Evolutionary conservation across 2,113 vertebrate species (phyloP).

Genomic region (Colossoma macropomum): DNA sequence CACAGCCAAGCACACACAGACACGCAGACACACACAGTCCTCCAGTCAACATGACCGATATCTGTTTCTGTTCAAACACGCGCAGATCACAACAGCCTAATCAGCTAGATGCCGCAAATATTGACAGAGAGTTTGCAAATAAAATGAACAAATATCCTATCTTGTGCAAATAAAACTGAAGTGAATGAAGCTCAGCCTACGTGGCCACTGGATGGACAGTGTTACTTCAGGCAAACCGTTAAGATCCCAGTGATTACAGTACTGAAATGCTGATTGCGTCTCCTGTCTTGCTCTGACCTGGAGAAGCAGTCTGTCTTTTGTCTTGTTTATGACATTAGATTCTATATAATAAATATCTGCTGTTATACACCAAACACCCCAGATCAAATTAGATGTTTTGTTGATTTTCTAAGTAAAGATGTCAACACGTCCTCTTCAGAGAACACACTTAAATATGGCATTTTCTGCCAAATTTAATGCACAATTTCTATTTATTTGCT

Average conservation of each 20-base stretch:
- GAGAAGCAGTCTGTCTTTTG: too few relatives aligned
- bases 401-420: too few relatives aligned
- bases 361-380: too few relatives aligned
- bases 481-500: too few relatives aligned
- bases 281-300: too few relatives aligned
- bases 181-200: neutral
- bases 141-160: neutral
- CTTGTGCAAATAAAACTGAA: neutral
- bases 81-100: neutral
- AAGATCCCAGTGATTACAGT: neutral
- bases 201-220: neutral
- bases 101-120: neutral
- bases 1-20: conserved; percentile 9
- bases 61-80: neutral
- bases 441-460: too few relatives aligned
- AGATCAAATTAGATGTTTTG: too few relatives aligned
- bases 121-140: neutral
- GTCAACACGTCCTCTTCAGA: too few relatives aligned
- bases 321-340: too few relatives aligned
- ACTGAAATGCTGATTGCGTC: neutral
- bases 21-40: conserved; percentile 1
- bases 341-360: too few relatives aligned
- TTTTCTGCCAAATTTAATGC: too few relatives aligned
- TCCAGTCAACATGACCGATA: neutral
- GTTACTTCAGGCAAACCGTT: neutral